Conservation (phyloP, 2,888 invertebrate genomes). For the Bembecia ichneumoniformis region DNA sequence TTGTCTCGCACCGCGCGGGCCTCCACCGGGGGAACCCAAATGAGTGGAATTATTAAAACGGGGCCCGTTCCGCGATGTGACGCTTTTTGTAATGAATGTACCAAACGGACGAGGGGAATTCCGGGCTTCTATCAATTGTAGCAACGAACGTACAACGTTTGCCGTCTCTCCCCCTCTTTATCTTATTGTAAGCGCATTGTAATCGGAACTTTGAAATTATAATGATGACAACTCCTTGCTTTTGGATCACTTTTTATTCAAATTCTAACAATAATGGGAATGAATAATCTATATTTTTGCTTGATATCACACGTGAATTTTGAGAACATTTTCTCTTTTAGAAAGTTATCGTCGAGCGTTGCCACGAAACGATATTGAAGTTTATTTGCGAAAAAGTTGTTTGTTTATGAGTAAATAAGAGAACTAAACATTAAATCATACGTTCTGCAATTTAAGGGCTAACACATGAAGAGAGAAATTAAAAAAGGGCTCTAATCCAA, state of each 20-base stretch:
- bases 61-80: constrained; percentile 56
- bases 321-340: no score
- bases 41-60: constrained; percentile 69
- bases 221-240: constrained; percentile 21
- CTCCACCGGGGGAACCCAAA: constrained; percentile 51
- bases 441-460: no score
- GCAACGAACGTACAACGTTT: constrained; percentile 26
- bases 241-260: background rate
- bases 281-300: no score
- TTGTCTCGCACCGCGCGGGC: constrained; percentile 43
- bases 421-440: no score
- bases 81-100: constrained; percentile 68
- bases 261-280: no score
- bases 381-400: no score
- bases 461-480: no score
- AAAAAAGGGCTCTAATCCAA: constrained; percentile 42
- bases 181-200: constrained; percentile 31
- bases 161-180: constrained; percentile 1
- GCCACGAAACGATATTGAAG: no score
- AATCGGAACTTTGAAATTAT: constrained; percentile 27
- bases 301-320: no score
- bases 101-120: constrained; percentile 29
- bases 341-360: no score
- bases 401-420: no score
- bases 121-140: constrained; percentile 35